Base-by-base conservation (phyloP, 2,113 vertebrate species). In the Paramisgurnus dabryanus region DNA sequence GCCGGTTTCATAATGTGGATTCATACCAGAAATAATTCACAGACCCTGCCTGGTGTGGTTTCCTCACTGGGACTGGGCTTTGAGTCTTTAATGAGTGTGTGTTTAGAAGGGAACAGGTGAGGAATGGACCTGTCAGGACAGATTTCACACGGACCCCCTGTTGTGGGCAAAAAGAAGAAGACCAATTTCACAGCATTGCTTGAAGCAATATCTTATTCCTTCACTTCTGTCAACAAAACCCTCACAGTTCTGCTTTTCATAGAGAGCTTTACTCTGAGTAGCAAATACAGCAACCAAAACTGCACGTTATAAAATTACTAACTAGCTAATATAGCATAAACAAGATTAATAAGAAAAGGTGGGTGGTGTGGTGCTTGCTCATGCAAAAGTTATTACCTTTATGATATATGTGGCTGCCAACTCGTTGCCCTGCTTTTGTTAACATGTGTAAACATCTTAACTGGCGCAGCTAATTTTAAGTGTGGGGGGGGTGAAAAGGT, bases 1-100 rank as follows among this genome's bases (percentile, higher is more conserved):
- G 72, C 40, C 2, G 18, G 61, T 85, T 82, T 81, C 76, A 63
- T 85, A 84, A 88, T 57, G 82, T 71, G 79, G 76, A 76, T 50
- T 84, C 67, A 72, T 73, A 83, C 61, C 61, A 76, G 81, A 78
- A 82, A 80, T 78, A 75, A 85, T 80, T 83, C 79, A 71, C 57
- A 41, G 60, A 45, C 53, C 34, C 73, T 50, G 71, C 75, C 78
- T 65, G 74, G 63, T 64, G 70, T 68, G 76, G 60, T 79, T 78
- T 76, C 72, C 64, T 79, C 65, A 65, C 67, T 63, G 41, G n/a
- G 47, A 60, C 47, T 40, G 70, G 40, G 57, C 40, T 79, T 74
- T 4, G 43, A 68, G 41, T 11, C 76, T 67, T 41, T 63, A 79
- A 68, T 77, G 61, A 65, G 58, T 43, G 55, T 63, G 72, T 79